Percentiles rank a stretch among this genome's conserved stretches.
Conservation (phyloP, 2,797 vertebrate species). For the Chelon auratus region DNA sequence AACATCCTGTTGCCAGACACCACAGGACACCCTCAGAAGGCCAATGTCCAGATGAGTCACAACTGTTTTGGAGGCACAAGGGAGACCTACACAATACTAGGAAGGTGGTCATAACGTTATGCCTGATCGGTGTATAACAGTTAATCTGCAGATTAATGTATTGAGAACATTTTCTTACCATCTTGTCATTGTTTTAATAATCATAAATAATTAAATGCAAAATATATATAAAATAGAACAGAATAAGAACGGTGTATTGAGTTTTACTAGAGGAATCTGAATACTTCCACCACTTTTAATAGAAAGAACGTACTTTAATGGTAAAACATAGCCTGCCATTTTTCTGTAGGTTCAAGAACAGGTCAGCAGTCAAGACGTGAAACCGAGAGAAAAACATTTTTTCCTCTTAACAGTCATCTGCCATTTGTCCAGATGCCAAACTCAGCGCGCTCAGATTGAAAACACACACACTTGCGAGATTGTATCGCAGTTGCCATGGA, state of each 20-base stretch:
- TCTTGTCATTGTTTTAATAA: too few relatives aligned
- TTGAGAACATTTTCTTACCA: too few relatives aligned
- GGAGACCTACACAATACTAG: too few relatives aligned
- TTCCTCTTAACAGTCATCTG: constrained; percentile 22
- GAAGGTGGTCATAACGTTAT: too few relatives aligned
- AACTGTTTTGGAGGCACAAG: too few relatives aligned
- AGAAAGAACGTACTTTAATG: constrained; percentile 8
- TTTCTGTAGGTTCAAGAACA: constrained; percentile 8
- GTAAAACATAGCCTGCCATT: not conserved
- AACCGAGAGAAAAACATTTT: constrained; percentile 18
- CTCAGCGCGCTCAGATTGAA: constrained; percentile 46
- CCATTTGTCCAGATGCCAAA: constrained; percentile 57
- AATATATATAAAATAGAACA: not conserved
- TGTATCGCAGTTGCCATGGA: constrained; percentile 81
- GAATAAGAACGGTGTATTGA: not conserved
- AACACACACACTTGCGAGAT: constrained; percentile 67
- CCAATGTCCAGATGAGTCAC: too few relatives aligned
- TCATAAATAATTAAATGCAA: too few relatives aligned
- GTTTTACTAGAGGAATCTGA: not conserved
- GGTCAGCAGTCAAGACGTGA: not conserved
- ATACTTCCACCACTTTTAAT: not conserved
- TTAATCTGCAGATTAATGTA: too few relatives aligned
- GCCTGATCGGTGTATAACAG: too few relatives aligned
- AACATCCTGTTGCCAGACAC: too few relatives aligned
- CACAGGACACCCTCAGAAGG: too few relatives aligned